A percentile compares a stretch with the other conserved stretches of the same genome.
Conservation (phyloP, 1,140 invertebrate species). For the Platorchestia sp. region DNA sequence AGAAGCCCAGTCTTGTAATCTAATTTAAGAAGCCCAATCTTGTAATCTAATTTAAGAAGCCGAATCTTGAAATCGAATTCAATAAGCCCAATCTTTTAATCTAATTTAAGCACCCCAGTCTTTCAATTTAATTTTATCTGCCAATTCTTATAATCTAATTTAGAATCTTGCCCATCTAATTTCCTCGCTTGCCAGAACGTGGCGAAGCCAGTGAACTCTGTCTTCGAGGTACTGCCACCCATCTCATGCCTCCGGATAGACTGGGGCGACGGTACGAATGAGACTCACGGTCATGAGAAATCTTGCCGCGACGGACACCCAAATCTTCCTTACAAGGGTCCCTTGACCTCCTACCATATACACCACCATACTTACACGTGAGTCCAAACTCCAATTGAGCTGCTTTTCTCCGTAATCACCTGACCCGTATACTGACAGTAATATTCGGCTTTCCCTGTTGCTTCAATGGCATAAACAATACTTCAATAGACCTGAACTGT, state of each 20-base stretch:
- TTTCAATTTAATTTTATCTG: too few relatives aligned
- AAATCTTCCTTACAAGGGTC: background rate
- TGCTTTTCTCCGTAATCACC: background rate
- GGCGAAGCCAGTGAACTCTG: slow-evolving; percentile 1
- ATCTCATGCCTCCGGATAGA: slow-evolving; percentile 54
- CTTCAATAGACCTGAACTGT: background rate
- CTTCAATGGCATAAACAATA: background rate
- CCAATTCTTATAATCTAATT: background rate
- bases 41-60: background rate
- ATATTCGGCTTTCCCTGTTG: too few relatives aligned
- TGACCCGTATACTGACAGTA: too few relatives aligned
- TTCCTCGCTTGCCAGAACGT: slow-evolving; percentile 57
- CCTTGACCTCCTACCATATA: background rate
- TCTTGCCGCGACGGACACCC: slow-evolving; percentile 1
- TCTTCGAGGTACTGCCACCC: slow-evolving; percentile 54
- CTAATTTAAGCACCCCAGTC: too few relatives aligned
- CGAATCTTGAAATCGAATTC: background rate
- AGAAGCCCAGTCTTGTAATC: background rate
- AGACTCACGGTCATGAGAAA: slow-evolving; percentile 32
- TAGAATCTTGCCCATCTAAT: background rate
- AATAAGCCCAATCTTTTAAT: background rate
- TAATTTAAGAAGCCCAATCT: background rate
- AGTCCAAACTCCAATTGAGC: background rate
- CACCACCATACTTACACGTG: background rate
- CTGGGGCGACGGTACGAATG: slow-evolving; percentile 35